phyloP scores from a whole-genome alignment of 2,797 vertebrate genomes.

The Denticeps clupeoides region DNA sequence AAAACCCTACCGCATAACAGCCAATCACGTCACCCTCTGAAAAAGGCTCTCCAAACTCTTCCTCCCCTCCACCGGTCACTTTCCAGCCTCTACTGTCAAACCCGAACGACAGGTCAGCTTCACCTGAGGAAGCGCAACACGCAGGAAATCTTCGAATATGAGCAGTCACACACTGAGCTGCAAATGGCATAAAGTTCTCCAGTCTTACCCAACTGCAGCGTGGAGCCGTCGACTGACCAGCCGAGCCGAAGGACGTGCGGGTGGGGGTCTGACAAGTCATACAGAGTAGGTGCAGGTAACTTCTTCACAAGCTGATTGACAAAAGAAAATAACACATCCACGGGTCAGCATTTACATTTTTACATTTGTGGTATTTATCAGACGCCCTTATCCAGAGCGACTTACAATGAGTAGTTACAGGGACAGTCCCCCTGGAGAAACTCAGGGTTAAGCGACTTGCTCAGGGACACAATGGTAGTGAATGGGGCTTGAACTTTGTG shows the following conservation, averaged over 20 bases:
- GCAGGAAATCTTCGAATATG: background rate
- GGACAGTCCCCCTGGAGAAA: too few relatives aligned
- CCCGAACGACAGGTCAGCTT: conserved; percentile 72
- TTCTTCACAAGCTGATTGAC: conserved; percentile 56
- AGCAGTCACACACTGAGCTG: background rate
- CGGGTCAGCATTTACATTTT: background rate
- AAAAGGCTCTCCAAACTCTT: conserved; percentile 69
- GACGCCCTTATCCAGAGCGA: too few relatives aligned
- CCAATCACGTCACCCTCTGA: conserved; percentile 77
- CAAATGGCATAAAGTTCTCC: background rate
- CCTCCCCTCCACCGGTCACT: conserved; percentile 59
- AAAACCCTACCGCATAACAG: conserved; percentile 80
- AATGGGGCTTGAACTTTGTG: too few relatives aligned
- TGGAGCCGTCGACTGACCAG: conserved; percentile 66
- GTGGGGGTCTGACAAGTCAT: conserved; percentile 41
- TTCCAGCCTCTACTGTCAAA: conserved; percentile 70
- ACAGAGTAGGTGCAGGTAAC: conserved; percentile 45
- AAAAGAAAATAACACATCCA: background rate
- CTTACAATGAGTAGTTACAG: too few relatives aligned
- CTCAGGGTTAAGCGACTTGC: too few relatives aligned
- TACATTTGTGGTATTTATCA: too few relatives aligned
- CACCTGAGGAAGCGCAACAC: conserved; percentile 47
- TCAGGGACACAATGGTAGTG: too few relatives aligned
- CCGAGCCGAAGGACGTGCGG: conserved; percentile 67
- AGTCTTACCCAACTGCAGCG: conserved; percentile 76